phyloP scores from a whole-genome alignment of 2,113 vertebrate species.

The human region DNA sequence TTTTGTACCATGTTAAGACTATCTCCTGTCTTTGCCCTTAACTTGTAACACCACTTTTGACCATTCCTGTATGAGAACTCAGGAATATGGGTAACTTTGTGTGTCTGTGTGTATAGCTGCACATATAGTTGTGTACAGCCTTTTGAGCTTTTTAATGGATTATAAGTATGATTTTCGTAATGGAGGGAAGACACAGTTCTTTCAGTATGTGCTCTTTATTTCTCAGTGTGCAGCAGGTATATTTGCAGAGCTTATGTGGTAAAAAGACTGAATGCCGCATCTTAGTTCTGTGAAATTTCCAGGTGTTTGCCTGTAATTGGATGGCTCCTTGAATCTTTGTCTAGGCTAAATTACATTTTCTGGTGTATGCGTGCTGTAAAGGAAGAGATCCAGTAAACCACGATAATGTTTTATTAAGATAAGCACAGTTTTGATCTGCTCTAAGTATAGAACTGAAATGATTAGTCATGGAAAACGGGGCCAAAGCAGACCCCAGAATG shows the following conservation, averaged over 20 bases:
- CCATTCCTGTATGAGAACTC: background rate
- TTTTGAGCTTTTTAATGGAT: background rate
- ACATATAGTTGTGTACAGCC: background rate
- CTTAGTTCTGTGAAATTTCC: background rate
- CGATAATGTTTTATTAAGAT: conserved; percentile 56
- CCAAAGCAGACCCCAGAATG: background rate
- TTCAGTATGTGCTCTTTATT: background rate
- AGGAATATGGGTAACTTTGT: background rate
- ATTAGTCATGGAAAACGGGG: background rate
- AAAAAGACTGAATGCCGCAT: background rate
- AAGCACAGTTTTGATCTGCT: conserved; percentile 48
- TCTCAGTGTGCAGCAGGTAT: background rate
- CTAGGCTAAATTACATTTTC: conserved; percentile 25
- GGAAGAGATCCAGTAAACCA: conserved; percentile 32
- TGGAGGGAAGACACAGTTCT: background rate
- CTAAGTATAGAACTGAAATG: conserved; percentile 45
- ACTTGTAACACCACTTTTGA: background rate
- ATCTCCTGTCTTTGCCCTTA: background rate
- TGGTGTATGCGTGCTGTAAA: conserved; percentile 45
- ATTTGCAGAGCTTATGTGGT: background rate
- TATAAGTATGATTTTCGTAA: background rate
- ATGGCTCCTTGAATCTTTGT: conserved; percentile 49
- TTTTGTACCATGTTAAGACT: background rate
- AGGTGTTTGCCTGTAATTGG: background rate
- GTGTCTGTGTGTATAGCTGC: background rate